Evolutionary conservation across 2,113 vertebrate species (phyloP).

Genomic region (Bucco capensis): DNA sequence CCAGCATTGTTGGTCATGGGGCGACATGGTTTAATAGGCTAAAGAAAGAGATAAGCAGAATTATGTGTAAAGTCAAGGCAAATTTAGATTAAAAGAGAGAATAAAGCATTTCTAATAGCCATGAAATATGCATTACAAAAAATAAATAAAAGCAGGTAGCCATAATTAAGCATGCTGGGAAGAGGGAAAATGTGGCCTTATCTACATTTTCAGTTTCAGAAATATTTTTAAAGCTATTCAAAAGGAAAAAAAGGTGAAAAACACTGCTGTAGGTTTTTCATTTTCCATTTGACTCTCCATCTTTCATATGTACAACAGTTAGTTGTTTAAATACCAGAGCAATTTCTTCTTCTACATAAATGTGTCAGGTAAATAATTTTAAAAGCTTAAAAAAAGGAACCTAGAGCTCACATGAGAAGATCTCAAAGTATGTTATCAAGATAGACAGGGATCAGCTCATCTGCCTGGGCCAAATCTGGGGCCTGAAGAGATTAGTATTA

Average conservation of each 20-base stretch:
- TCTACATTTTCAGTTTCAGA: neutral
- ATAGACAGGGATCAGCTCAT: neutral
- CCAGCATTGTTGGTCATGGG: constrained; percentile 95
- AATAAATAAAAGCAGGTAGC: constrained; percentile 39
- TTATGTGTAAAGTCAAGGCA: constrained; percentile 32
- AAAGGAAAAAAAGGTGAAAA: neutral
- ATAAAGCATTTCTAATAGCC: constrained; percentile 38
- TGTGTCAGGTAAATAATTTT: neutral
- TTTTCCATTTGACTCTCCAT: neutral
- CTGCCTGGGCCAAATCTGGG: neutral
- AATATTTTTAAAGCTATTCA: neutral
- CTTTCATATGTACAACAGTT: neutral
- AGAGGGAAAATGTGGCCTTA: neutral
- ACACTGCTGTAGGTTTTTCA: neutral
- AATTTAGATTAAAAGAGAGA: constrained; percentile 41
- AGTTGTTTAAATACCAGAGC: neutral
- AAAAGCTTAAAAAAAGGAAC: neutral
- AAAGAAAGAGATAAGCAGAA: constrained; percentile 20
- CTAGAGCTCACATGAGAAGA: neutral
- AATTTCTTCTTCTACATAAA: neutral
- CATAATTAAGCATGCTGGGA: neutral
- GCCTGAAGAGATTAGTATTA: neutral
- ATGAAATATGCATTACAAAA: constrained; percentile 6
- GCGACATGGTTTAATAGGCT: constrained; percentile 87
- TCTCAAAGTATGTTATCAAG: neutral